A percentile compares a stretch with the other conserved stretches of the same genome.
phyloP scores from a whole-genome alignment of 2,113 vertebrate species.

The Candoia aspera region DNA sequence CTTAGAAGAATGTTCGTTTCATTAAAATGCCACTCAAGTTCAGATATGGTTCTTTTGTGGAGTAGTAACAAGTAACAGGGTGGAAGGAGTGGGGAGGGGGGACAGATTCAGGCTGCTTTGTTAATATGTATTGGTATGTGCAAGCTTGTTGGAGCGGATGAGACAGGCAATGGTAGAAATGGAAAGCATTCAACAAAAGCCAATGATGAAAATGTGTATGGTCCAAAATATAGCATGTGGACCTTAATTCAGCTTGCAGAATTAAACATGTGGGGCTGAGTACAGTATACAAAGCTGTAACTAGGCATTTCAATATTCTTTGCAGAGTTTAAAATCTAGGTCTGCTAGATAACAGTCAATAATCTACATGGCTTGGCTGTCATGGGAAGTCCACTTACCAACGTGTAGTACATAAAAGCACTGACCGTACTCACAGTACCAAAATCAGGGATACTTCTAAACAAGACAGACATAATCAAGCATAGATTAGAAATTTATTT shows the following conservation, averaged over 20 bases:
- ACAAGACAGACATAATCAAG: neutral
- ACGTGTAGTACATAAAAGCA: neutral
- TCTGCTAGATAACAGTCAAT: neutral
- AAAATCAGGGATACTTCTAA: neutral
- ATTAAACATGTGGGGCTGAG: neutral
- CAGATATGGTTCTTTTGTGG: conserved; percentile 34
- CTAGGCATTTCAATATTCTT: neutral
- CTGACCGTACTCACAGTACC: neutral
- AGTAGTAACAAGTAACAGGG: conserved; percentile 21
- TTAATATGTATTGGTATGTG: conserved; percentile 36
- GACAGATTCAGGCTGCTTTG: conserved; percentile 3
- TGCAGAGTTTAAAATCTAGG: neutral
- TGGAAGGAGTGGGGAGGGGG: neutral
- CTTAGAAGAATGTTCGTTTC: conserved; percentile 55
- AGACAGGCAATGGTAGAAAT: conserved; percentile 26
- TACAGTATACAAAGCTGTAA: neutral
- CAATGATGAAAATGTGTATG: conserved; percentile 26
- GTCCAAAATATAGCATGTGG: neutral
- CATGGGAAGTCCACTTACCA: neutral
- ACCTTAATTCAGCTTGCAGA: neutral
- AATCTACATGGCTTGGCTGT: neutral
- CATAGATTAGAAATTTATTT: neutral
- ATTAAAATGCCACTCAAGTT: conserved; percentile 55
- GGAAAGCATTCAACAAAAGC: neutral
- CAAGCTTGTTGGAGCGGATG: conserved; percentile 22